Conservation (phyloP, 35 echinoderm and acorn worm species). For the Ophioderma brevispina region DNA sequence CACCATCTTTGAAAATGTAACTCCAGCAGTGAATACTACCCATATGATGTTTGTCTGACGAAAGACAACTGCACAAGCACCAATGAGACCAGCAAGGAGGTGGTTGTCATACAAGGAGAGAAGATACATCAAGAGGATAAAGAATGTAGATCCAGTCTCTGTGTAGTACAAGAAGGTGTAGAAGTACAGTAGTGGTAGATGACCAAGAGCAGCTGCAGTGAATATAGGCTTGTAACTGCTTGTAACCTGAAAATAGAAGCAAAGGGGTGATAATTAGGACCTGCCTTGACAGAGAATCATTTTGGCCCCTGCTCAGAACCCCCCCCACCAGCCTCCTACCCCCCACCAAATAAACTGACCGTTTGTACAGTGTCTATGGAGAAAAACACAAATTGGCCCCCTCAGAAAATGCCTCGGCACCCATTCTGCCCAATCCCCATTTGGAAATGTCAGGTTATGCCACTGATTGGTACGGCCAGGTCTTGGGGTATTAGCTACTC, state of each 20-base stretch:
- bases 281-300: too few relatives aligned
- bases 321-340: too few relatives aligned
- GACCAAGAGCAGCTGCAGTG: conserved; percentile 66
- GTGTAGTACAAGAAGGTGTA: conserved; percentile 97
- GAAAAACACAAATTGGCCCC: too few relatives aligned
- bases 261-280: too few relatives aligned
- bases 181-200: conserved; percentile 86
- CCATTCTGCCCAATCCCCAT: too few relatives aligned
- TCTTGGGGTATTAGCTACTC: too few relatives aligned
- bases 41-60: conserved; percentile 97
- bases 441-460: background rate
- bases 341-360: too few relatives aligned
- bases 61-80: conserved; percentile 74
- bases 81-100: conserved; percentile 65
- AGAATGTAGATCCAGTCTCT: conserved; percentile 88
- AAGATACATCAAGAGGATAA: conserved; percentile 91
- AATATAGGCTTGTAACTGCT: conserved; percentile 35
- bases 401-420: too few relatives aligned
- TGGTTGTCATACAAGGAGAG: conserved; percentile 78
- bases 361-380: too few relatives aligned
- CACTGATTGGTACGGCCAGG: background rate
- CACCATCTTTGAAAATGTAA: conserved; percentile 56
- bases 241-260: conserved; percentile 37
- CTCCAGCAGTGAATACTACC: conserved; percentile 90
- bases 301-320: too few relatives aligned